These are phyloP conservation scores for Drosophila sucinea DNA, from an alignment of 1,140 invertebrate species.

Conservation along the genomic window DNA sequence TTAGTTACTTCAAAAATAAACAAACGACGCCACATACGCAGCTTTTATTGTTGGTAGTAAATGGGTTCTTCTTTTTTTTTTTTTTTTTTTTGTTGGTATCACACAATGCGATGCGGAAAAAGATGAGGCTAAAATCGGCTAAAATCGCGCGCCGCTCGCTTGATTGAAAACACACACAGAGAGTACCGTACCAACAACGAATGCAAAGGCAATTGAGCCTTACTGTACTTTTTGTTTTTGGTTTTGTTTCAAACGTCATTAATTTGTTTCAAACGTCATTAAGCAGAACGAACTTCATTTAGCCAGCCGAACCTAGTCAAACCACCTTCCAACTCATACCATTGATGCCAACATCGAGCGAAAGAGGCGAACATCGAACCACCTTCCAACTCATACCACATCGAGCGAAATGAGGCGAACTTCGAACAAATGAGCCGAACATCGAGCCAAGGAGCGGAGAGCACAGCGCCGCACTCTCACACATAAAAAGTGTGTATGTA, in stretches of 20 bases:
- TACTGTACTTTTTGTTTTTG: conserved; percentile 54
- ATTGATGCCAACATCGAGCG: too few relatives aligned
- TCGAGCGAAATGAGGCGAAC: too few relatives aligned
- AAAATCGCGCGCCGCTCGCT: conserved; percentile 77
- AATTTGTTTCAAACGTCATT: too few relatives aligned
- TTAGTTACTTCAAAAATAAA: conserved; percentile 80
- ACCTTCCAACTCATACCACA: too few relatives aligned
- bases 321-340: too few relatives aligned
- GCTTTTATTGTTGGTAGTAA: conserved; percentile 69
- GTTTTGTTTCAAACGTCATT: too few relatives aligned
- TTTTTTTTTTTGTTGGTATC: conserved; percentile 73
- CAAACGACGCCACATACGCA: conserved; percentile 75
- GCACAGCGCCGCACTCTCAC: too few relatives aligned
- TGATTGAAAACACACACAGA: conserved; percentile 83
- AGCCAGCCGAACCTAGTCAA: too few relatives aligned
- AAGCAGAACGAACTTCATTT: too few relatives aligned
- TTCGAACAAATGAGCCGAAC: too few relatives aligned
- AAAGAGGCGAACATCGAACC: too few relatives aligned
- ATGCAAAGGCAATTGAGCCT: conserved; percentile 82
- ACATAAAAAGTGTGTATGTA: conserved; percentile 26
- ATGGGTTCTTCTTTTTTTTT: conserved; percentile 33
- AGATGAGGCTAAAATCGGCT: conserved; percentile 57
- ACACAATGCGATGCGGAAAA: conserved; percentile 64
- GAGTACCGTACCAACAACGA: conserved; percentile 83
- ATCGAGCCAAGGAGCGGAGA: too few relatives aligned